Conservation (phyloP, 2,888 invertebrate genomes). For the Lasioglossum figueresi region DNA sequence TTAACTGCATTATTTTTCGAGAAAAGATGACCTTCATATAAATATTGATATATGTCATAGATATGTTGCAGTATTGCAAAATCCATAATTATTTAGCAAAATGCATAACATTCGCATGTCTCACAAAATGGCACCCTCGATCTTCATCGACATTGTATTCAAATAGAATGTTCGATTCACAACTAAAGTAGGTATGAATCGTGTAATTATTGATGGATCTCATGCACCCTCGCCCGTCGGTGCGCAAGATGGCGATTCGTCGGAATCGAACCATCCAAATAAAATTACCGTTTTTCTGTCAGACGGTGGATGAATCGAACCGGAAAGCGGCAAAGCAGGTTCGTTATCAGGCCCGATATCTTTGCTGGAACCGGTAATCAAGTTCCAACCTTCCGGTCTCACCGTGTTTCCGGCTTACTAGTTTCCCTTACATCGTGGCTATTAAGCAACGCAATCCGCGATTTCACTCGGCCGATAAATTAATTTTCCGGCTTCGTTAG, state of each 20-base stretch:
- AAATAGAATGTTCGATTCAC: neutral
- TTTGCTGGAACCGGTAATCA: slow-evolving; percentile 60
- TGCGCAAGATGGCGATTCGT: slow-evolving; percentile 24
- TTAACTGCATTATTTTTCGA: no score
- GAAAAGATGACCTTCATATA: no score
- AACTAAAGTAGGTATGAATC: neutral
- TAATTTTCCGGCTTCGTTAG: slow-evolving; percentile 72
- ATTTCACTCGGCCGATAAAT: slow-evolving; percentile 67
- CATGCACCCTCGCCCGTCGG: neutral
- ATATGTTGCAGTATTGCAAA: no score
- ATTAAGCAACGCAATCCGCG: slow-evolving; percentile 70
- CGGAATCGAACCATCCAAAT: slow-evolving; percentile 15
- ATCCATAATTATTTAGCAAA: no score
- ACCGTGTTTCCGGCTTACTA: slow-evolving; percentile 52
- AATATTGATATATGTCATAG: no score
- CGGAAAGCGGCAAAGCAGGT: slow-evolving; percentile 55
- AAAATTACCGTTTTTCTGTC: slow-evolving; percentile 29
- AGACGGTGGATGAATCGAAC: slow-evolving; percentile 29
- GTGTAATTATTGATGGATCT: neutral
- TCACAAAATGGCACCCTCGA: neutral
- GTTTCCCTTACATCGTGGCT: slow-evolving; percentile 57
- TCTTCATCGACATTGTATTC: neutral
- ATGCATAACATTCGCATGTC: no score
- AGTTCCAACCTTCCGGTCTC: slow-evolving; percentile 62
- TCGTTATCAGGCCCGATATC: slow-evolving; percentile 63